Conservation (phyloP, 2,888 invertebrate genomes). For the Rhogogaster chlorosoma region DNA sequence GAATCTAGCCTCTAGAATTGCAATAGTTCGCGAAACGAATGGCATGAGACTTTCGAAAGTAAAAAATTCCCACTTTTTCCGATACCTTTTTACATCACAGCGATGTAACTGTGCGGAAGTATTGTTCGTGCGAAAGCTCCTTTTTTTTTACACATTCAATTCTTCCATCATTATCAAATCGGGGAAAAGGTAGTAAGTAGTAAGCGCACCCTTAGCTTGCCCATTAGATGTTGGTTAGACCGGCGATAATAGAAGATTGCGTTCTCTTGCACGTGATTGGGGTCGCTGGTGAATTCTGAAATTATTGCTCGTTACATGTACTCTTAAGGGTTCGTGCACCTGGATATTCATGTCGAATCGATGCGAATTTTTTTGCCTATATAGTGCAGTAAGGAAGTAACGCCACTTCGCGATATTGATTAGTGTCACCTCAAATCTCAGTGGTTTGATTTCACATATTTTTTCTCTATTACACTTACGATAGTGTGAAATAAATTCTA, state of each 20-base stretch:
- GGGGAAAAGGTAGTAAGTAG: neutral
- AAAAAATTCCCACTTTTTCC: neutral
- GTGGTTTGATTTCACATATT: neutral
- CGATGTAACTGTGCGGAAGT: neutral
- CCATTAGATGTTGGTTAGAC: conserved; percentile 25
- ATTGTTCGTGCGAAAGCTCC: neutral
- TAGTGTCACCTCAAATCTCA: neutral
- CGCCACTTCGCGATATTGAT: neutral
- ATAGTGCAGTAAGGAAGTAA: neutral
- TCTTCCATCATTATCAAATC: neutral
- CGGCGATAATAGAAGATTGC: conserved; percentile 32
- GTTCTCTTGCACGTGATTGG: conserved; percentile 17
- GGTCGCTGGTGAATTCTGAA: conserved; percentile 33
- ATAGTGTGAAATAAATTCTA: neutral
- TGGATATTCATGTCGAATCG: conserved; percentile 67
- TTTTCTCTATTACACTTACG: neutral
- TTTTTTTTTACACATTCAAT: neutral
- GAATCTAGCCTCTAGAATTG: neutral
- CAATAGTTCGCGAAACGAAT: neutral
- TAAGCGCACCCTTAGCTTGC: conserved; percentile 3
- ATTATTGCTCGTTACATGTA: conserved; percentile 50
- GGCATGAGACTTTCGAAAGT: neutral
- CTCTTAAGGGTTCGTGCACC: conserved; percentile 59
- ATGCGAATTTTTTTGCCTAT: conserved; percentile 53
- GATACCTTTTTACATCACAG: neutral